Percentiles rank a stretch among this genome's conserved stretches.
These are phyloP conservation scores for Diloba caeruleocephala DNA, from an alignment of 2,888 invertebrate species.

Conservation along the genomic window DNA sequence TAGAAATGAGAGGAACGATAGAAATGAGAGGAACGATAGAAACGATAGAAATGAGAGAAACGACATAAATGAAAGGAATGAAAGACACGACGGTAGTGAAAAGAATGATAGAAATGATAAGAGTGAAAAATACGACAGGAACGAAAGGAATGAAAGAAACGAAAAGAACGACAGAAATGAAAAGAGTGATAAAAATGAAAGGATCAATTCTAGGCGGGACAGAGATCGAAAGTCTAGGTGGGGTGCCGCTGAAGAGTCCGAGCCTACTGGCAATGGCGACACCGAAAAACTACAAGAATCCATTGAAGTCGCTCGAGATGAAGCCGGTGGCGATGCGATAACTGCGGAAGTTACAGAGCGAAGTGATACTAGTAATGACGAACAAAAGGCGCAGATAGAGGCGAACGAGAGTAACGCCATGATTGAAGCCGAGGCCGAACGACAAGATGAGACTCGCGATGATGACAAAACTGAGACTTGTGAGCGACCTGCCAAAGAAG, in stretches of 20 bases:
- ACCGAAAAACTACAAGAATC: conserved; percentile 23
- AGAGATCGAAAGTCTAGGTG: conserved; percentile 83
- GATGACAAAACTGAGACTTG: conserved; percentile 21
- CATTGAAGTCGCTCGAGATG: conserved; percentile 10
- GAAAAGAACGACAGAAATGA: no score
- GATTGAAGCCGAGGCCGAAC: conserved; percentile 9
- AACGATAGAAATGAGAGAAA: no score
- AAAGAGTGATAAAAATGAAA: conserved; percentile 7
- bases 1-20: no score
- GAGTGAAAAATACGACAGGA: no score
- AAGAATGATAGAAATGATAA: no score
- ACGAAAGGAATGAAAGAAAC: no score
- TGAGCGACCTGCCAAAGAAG: conserved; percentile 2
- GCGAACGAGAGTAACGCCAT: conserved; percentile 11
- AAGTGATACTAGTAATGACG: conserved; percentile 45
- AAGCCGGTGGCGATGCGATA: conserved; percentile 18
- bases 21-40: no score
- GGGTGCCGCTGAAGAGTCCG: conserved; percentile 78
- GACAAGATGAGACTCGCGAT: conserved; percentile 17
- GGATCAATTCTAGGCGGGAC: conserved; percentile 63
- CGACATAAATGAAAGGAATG: no score
- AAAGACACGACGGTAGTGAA: no score
- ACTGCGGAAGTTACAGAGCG: conserved; percentile 21
- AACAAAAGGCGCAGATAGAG: conserved; percentile 31
- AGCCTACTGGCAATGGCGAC: conserved; percentile 12